Evolutionary conservation across 2,888 invertebrate species (phyloP).

Genomic region (Eulithis prunata): DNA sequence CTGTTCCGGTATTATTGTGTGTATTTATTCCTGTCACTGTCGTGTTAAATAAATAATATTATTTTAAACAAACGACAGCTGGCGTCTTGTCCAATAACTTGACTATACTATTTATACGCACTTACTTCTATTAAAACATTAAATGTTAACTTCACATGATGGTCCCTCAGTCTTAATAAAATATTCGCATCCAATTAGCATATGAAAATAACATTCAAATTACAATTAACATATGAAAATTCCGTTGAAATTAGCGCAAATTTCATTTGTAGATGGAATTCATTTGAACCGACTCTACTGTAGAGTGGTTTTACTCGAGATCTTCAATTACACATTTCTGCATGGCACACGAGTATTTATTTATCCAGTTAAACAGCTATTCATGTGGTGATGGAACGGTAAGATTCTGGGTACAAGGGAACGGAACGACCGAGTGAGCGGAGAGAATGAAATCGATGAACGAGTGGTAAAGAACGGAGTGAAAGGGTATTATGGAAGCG

Average conservation of each 20-base stretch:
- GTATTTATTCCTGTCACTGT: no score
- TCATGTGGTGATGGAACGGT: no score
- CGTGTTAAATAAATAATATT: no score
- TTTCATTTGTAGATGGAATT: conserved; percentile 34
- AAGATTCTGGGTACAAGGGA: no score
- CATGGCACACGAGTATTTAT: conserved; percentile 18
- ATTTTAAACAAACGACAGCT: no score
- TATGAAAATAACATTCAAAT: conserved; percentile 16
- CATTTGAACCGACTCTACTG: conserved; percentile 36
- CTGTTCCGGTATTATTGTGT: neutral
- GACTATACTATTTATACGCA: no score
- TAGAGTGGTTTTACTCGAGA: conserved; percentile 40
- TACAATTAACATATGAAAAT: conserved; percentile 37
- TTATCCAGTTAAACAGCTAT: no score
- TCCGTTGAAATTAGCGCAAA: conserved; percentile 36
- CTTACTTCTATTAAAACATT: neutral
- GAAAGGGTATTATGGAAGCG: no score
- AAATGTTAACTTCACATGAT: neutral
- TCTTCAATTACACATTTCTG: conserved; percentile 43
- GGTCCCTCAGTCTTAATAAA: conserved; percentile 25
- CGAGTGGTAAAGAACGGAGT: no score
- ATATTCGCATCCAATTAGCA: conserved; percentile 31
- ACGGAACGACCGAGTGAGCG: no score
- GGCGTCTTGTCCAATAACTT: no score
- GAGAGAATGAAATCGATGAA: no score